These are phyloP conservation scores for Ophion costatus DNA, from an alignment of 2,888 invertebrate species.

Conservation along the genomic window DNA sequence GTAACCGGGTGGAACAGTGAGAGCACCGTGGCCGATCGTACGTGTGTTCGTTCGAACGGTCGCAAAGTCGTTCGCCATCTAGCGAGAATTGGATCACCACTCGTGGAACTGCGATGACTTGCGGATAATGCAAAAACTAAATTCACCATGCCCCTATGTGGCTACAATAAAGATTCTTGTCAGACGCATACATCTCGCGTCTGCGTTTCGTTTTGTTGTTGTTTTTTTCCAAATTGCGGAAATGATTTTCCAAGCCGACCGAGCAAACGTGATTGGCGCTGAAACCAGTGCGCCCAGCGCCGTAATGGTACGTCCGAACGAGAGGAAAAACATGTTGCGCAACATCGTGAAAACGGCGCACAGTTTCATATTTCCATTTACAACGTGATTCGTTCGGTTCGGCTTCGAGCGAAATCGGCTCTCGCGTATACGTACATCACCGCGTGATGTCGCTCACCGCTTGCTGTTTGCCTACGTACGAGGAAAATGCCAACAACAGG, in stretches of 20 bases:
- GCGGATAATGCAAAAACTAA: too few relatives aligned
- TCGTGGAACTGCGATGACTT: too few relatives aligned
- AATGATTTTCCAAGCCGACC: slow-evolving; percentile 37
- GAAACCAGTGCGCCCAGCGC: slow-evolving; percentile 42
- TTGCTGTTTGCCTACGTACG: not conserved
- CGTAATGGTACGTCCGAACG: slow-evolving; percentile 39
- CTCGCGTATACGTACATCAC: not conserved
- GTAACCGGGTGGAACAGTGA: not conserved
- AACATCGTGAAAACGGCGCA: slow-evolving; percentile 68
- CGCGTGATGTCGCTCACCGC: slow-evolving; percentile 11
- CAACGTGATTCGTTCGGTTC: slow-evolving; percentile 56
- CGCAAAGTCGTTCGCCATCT: too few relatives aligned
- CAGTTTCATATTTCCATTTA: slow-evolving; percentile 70
- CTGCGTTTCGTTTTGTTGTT: not conserved
- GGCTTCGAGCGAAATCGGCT: slow-evolving; percentile 22
- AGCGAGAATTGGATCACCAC: too few relatives aligned
- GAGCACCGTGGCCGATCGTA: not conserved
- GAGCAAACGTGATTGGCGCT: slow-evolving; percentile 36
- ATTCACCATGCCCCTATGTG: too few relatives aligned
- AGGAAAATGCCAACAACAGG: slow-evolving; percentile 22
- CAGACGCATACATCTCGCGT: slow-evolving; percentile 7
- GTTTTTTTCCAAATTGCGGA: slow-evolving; percentile 16
- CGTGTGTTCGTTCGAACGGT: not conserved
- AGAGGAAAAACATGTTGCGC: slow-evolving; percentile 60
- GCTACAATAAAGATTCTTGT: not conserved